Conservation (phyloP, 2,888 invertebrate genomes). For the Troglohyphantes excavatus region DNA sequence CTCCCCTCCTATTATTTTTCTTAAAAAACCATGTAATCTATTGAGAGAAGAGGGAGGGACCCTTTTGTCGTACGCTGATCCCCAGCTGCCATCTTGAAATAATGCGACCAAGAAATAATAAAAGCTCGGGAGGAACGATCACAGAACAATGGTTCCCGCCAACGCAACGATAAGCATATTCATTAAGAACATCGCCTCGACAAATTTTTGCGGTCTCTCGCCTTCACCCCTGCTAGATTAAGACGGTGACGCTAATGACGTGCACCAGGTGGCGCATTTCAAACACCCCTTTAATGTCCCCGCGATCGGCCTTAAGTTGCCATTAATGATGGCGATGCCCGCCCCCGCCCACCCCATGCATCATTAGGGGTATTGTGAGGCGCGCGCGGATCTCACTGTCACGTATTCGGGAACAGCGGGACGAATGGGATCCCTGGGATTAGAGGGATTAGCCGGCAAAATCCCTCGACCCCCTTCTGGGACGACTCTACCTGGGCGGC, state of each 20-base stretch:
- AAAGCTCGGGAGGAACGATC: constrained; percentile 14
- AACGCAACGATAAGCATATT: constrained; percentile 69
- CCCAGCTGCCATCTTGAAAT: constrained; percentile 54
- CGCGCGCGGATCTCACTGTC: constrained; percentile 35
- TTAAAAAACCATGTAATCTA: constrained; percentile 18
- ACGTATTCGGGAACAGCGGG: constrained; percentile 22
- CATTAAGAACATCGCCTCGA: constrained; percentile 63
- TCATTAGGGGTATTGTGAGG: constrained; percentile 70
- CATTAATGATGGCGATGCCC: constrained; percentile 62
- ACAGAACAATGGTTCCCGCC: constrained; percentile 39
- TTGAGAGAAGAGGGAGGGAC: background rate
- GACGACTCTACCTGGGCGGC: no score
- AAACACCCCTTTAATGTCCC: constrained; percentile 67
- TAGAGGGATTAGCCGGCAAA: constrained; percentile 68
- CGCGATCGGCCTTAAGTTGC: constrained; percentile 67
- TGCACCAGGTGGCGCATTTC: constrained; percentile 73
- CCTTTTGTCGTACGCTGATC: constrained; percentile 62
- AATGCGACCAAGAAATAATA: constrained; percentile 46
- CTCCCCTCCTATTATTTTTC: background rate
- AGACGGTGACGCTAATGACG: constrained; percentile 71
- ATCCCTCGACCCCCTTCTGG: constrained; percentile 6
- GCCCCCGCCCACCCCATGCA: constrained; percentile 32
- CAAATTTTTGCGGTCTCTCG: constrained; percentile 71
- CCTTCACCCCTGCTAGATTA: constrained; percentile 64
- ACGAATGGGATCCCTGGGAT: constrained; percentile 63